Percentiles rank a stretch among this genome's conserved stretches.
phyloP scores from a whole-genome alignment of 2,113 vertebrate species.

The Seriola quinqueradiata region DNA sequence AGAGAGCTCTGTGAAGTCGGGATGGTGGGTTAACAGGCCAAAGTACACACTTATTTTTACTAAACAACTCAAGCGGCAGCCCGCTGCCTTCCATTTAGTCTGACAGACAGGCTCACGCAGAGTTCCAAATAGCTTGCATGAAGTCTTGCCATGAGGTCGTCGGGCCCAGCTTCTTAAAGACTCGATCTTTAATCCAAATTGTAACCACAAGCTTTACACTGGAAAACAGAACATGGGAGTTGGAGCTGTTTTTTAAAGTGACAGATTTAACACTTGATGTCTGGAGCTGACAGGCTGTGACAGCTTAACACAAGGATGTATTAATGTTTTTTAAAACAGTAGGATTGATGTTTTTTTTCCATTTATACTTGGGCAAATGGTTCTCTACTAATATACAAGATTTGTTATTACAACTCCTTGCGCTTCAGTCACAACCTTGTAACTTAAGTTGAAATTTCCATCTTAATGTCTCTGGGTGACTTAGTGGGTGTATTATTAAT shows the following conservation, averaged over 20 bases:
- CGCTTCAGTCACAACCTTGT: background rate
- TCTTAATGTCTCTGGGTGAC: background rate
- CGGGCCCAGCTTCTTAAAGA: slow-evolving; percentile 52
- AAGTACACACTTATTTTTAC: slow-evolving; percentile 82
- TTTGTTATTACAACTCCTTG: slow-evolving; percentile 12
- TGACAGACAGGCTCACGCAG: slow-evolving; percentile 75
- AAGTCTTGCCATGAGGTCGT: slow-evolving; percentile 71
- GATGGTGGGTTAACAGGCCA: slow-evolving; percentile 68
- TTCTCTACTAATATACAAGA: slow-evolving; percentile 7
- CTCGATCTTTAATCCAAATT: slow-evolving; percentile 64
- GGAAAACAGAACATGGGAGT: slow-evolving; percentile 53
- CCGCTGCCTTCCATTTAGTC: slow-evolving; percentile 70
- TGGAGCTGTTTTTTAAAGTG: slow-evolving; percentile 37
- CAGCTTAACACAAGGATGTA: slow-evolving; percentile 34
- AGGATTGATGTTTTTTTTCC: slow-evolving; percentile 28
- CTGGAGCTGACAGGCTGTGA: slow-evolving; percentile 38
- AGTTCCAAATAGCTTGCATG: slow-evolving; percentile 66
- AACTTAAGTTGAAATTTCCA: background rate
- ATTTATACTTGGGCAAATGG: slow-evolving; percentile 7
- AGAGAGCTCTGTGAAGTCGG: slow-evolving; percentile 64
- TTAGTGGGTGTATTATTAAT: background rate
- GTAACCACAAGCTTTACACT: slow-evolving; percentile 57
- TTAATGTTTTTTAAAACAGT: slow-evolving; percentile 23
- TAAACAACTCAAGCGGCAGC: slow-evolving; percentile 78
- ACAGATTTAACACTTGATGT: slow-evolving; percentile 34